These are phyloP conservation scores for Leptodactylus fallax DNA, from an alignment of 2,797 vertebrate species.

Conservation along the genomic window DNA sequence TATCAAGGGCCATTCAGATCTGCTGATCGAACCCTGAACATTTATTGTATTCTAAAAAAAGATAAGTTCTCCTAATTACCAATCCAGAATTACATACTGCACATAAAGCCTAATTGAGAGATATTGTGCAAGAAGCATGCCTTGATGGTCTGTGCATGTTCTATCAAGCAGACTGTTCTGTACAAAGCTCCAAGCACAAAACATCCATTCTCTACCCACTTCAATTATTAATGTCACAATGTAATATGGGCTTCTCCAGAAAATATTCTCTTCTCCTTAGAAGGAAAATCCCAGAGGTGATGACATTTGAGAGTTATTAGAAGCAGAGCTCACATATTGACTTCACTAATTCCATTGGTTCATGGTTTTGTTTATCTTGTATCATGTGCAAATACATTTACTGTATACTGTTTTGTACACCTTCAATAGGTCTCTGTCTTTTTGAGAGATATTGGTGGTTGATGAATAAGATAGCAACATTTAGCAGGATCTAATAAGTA, in stretches of 20 bases:
- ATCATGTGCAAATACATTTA: conserved; percentile 41
- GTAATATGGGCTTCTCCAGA: neutral
- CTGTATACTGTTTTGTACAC: neutral
- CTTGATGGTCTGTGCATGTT: conserved; percentile 36
- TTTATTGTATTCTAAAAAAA: conserved; percentile 53
- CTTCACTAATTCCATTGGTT: conserved; percentile 42
- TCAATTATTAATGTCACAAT: conserved; percentile 55
- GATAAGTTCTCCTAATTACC: conserved; percentile 40
- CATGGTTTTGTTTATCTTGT: conserved; percentile 27
- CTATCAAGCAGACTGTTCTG: conserved; percentile 28
- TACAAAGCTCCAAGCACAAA: conserved; percentile 32
- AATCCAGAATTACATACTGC: conserved; percentile 49
- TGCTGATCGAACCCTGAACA: conserved; percentile 47
- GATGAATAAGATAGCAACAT: too few species aligned
- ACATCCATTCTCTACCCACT: conserved; percentile 1
- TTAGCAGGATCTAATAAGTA: too few species aligned
- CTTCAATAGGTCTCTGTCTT: neutral
- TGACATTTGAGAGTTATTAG: conserved; percentile 58
- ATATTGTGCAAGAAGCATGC: conserved; percentile 38
- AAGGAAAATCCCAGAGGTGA: conserved; percentile 50
- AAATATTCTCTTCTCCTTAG: conserved; percentile 6
- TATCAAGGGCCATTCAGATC: conserved; percentile 44
- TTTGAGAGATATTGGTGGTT: too few species aligned
- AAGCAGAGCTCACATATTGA: conserved; percentile 29
- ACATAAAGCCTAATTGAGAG: conserved; percentile 40